Conservation (phyloP, 1,140 invertebrate species). For the Lordiphosa clarofinis region DNA sequence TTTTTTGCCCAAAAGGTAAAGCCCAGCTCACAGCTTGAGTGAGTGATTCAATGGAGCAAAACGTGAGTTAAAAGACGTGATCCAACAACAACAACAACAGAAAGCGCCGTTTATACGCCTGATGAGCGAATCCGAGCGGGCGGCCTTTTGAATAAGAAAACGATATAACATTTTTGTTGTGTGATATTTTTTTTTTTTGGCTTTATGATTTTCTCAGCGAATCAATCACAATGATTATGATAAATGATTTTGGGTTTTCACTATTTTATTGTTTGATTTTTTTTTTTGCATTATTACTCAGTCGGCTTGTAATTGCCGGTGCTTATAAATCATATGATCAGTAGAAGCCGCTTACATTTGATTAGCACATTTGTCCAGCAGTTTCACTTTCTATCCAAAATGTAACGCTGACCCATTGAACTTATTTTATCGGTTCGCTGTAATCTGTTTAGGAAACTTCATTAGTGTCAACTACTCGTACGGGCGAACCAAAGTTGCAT, state of each 20-base stretch:
- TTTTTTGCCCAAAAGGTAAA: conserved; percentile 50
- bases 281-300: conserved; percentile 66
- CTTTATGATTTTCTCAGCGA: conserved; percentile 72
- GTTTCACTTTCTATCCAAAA: conserved; percentile 59
- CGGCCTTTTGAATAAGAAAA: conserved; percentile 56
- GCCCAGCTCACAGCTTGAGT: conserved; percentile 34
- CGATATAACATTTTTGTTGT: conserved; percentile 45
- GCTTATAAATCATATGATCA: conserved; percentile 71
- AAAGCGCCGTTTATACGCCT: conserved; percentile 69
- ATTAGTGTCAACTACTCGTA: conserved; percentile 66
- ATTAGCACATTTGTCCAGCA: conserved; percentile 69
- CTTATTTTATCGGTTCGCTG: conserved; percentile 47
- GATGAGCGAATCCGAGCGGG: conserved; percentile 58
- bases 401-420: conserved; percentile 65
- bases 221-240: conserved; percentile 79
- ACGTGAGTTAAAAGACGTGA: conserved; percentile 70
- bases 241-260: conserved; percentile 75
- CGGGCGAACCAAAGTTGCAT: conserved; percentile 26
- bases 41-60: conserved; percentile 69
- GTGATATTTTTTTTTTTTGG: conserved; percentile 39
- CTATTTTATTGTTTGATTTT: conserved; percentile 44
- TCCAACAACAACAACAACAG: conserved; percentile 58
- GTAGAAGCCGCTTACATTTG: conserved; percentile 37
- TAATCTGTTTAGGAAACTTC: conserved; percentile 74
- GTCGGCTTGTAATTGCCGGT: conserved; percentile 59